Evolutionary conservation across 2,797 vertebrate genomes (phyloP), one percentile per base, ranked within the genome.

Genomic region (Diceros bicornis): DNA sequence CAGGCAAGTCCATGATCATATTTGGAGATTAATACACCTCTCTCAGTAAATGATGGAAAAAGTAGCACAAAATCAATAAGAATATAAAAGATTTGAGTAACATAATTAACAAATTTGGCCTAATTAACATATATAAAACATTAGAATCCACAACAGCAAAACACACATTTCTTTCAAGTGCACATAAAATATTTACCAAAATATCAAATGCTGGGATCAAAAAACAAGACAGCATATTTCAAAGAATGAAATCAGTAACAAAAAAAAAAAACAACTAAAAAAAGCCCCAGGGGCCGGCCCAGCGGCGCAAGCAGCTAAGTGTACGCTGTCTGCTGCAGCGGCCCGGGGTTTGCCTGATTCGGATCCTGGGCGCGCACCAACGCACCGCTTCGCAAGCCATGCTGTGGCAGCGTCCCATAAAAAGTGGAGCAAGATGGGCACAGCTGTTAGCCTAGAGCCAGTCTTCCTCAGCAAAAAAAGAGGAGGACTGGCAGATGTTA

Each of bases 221-320:
- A 78, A 88, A 52, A 61, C 7, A 62, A 79, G 34, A 79, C 12
- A 69, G 66, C 18, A 87, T 2, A 83, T 69, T 92, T 66, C 62
- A 89, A 89, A 69, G 52, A 77, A 84, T 89, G 21, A 64, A 89
- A 84, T 62, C n/a, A 44, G 14, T 83, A 83, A 81, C n/a, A 82
- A 81, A 62, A 74, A 82, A 81, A 62, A 74, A 37, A 37, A 41
- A 50, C 6, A 79, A 34, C 37, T 32, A 5, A 81, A 64, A 52
- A 52, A 62, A 61, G n/a, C 11, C 29, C n/a, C 41, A 62, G 47
- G 47, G 47, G 47, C 47, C 12, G 10, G 47, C 47, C 47, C 47
- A 1, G 47, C 50, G 47, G 47, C 47, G 4, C 47, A 12, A 50
- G 47, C 12, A 12, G 47, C 12, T 50, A 50, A 50, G 47, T 50